phyloP scores from a whole-genome alignment of 2,888 invertebrate genomes.

The Tipula confusa region DNA sequence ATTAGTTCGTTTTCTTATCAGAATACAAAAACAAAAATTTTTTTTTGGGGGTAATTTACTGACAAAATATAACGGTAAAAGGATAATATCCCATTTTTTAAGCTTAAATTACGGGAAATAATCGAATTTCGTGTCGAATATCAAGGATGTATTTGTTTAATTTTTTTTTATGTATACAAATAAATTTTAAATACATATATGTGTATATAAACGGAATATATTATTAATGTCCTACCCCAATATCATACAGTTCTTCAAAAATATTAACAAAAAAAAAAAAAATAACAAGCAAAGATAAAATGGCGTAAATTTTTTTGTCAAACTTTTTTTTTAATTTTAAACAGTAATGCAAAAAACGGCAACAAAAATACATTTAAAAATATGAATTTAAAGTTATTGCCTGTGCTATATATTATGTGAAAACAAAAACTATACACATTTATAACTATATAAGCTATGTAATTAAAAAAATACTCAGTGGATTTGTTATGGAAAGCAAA shows the following conservation, averaged over 20 bases:
- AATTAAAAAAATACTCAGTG: neutral
- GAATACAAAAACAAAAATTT: neutral
- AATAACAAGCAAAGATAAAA: slow-evolving; percentile 31
- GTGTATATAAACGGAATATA: too few relatives aligned
- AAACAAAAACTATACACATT: neutral
- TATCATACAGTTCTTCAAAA: slow-evolving; percentile 17
- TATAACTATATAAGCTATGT: too few relatives aligned
- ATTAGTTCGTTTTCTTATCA: neutral
- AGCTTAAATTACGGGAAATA: neutral
- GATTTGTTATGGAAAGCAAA: slow-evolving; percentile 15
- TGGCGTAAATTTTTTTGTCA: slow-evolving; percentile 31
- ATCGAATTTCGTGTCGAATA: neutral
- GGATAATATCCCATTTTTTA: neutral
- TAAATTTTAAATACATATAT: neutral
- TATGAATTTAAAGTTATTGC: neutral
- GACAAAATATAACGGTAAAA: neutral
- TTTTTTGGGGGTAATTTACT: neutral
- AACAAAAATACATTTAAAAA: slow-evolving; percentile 16
- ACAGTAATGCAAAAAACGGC: neutral
- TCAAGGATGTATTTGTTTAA: neutral
- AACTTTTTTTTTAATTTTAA: neutral
- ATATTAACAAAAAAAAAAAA: slow-evolving; percentile 21
- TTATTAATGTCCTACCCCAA: slow-evolving; percentile 34
- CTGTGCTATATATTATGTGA: neutral
- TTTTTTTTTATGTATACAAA: neutral